Percentiles rank a stretch among this genome's conserved stretches.
phyloP scores from a whole-genome alignment of 2,888 invertebrate genomes.

The Melinopterus prodromus region DNA sequence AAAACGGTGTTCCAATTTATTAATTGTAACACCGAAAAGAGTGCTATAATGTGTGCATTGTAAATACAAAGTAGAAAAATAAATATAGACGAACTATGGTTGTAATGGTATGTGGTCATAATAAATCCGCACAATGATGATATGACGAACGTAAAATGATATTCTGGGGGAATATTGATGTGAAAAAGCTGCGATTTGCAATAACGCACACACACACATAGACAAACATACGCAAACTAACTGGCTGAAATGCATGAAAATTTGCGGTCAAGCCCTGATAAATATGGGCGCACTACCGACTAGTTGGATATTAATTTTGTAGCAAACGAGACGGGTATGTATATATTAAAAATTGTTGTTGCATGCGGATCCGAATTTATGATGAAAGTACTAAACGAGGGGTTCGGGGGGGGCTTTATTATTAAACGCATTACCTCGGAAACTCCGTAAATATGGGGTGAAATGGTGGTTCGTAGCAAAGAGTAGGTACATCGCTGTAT shows the following conservation, averaged over 20 bases:
- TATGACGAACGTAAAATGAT: background rate
- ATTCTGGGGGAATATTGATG: background rate
- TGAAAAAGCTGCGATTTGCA: background rate
- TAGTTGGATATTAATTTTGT: constrained; percentile 24
- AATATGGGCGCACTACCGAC: background rate
- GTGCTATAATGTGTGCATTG: no score
- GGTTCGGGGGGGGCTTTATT: constrained; percentile 11
- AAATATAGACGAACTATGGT: no score
- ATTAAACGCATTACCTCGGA: constrained; percentile 8
- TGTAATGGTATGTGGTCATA: background rate
- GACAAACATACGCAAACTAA: background rate
- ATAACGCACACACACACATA: background rate
- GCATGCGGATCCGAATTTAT: constrained; percentile 18
- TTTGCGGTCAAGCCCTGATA: constrained; percentile 10
- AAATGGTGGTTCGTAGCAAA: background rate
- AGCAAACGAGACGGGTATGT: constrained; percentile 8
- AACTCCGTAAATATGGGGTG: background rate
- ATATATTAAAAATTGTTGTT: constrained; percentile 23
- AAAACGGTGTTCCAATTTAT: no score
- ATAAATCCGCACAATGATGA: background rate
- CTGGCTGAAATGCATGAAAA: background rate
- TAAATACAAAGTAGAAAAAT: no score
- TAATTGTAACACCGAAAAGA: no score
- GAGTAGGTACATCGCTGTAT: constrained; percentile 13
- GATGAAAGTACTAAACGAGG: background rate